These are phyloP conservation scores for Corapipo altera DNA, from an alignment of 2,113 vertebrate genomes.

Conservation along the genomic window DNA sequence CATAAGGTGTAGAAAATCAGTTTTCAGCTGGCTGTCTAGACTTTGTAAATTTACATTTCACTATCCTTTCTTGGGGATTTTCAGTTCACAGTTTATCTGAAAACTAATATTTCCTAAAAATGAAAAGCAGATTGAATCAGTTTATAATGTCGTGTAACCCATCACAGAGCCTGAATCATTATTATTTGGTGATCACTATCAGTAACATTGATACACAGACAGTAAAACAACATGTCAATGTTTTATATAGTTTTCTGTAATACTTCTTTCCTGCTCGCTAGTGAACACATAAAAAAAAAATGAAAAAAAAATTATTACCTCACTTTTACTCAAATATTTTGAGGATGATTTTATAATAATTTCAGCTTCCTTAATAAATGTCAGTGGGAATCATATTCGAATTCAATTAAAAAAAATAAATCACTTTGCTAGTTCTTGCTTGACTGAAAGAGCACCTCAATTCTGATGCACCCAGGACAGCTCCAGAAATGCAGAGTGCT, in stretches of 20 bases:
- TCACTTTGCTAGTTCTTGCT: neutral
- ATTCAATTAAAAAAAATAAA: neutral
- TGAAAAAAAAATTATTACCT: neutral
- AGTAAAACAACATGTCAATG: conserved; percentile 19
- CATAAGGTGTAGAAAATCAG: conserved; percentile 40
- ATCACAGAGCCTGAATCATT: neutral
- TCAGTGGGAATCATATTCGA: neutral
- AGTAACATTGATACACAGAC: neutral
- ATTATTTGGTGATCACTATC: conserved; percentile 55
- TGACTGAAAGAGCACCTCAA: neutral
- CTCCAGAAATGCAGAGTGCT: neutral
- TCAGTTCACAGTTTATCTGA: conserved; percentile 40
- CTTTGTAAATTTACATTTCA: conserved; percentile 16
- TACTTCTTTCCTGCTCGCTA: neutral
- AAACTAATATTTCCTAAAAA: conserved; percentile 64
- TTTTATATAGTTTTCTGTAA: neutral
- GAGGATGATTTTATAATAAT: neutral
- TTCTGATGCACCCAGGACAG: neutral
- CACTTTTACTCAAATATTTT: neutral
- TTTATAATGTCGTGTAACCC: conserved; percentile 13
- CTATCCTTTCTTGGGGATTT: neutral
- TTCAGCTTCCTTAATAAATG: neutral
- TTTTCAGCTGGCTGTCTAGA: conserved; percentile 50
- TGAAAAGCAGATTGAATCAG: conserved; percentile 55
- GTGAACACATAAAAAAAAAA: neutral